Conservation (phyloP, 2,797 vertebrate species). For the Lepilemur ruficaudatus region DNA sequence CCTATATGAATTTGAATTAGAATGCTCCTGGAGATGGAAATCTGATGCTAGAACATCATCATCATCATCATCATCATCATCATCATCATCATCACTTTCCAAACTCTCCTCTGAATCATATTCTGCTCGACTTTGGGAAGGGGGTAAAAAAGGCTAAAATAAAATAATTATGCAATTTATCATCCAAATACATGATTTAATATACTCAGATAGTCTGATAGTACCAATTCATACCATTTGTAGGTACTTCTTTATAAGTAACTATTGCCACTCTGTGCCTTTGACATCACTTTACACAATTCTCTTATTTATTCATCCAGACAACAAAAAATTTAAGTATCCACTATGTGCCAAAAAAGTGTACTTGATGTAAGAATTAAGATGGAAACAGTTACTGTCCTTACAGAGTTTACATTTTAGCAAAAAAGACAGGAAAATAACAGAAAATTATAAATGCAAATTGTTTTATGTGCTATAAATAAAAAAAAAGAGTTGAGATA, state of each 20-base stretch:
- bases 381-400: neutral
- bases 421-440: neutral
- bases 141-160: slow-evolving; percentile 90
- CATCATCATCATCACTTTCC: slow-evolving; percentile 89
- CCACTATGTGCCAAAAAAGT: neutral
- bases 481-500: neutral
- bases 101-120: slow-evolving; percentile 98
- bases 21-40: slow-evolving; percentile 92
- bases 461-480: neutral
- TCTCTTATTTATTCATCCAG: neutral
- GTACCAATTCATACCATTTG: slow-evolving; percentile 39
- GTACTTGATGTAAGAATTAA: neutral
- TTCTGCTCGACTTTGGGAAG: slow-evolving; percentile 89
- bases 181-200: slow-evolving; percentile 40
- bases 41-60: slow-evolving; percentile 87
- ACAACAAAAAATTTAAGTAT: slow-evolving; percentile 2
- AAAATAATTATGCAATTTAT: slow-evolving; percentile 43
- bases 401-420: neutral
- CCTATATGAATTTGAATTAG: slow-evolving; percentile 98
- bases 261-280: neutral
- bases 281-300: neutral
- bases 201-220: slow-evolving; percentile 12
- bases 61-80: slow-evolving; percentile 67
- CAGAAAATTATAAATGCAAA: slow-evolving; percentile 33
- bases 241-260: neutral